phyloP scores from a whole-genome alignment of 2,797 vertebrate species.

The Trichosurus vulpecula region DNA sequence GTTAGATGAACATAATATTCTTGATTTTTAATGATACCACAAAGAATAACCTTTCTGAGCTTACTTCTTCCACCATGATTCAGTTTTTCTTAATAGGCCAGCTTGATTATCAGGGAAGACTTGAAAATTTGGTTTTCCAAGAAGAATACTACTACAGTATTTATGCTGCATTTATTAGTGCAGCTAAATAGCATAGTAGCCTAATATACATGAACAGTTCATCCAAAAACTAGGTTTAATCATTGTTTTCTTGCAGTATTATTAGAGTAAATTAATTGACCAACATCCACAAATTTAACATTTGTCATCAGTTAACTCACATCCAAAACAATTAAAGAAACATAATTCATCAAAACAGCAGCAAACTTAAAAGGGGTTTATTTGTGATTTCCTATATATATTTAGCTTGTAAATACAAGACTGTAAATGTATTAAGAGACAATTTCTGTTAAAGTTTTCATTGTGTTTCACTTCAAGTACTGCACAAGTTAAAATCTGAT shows the following conservation, averaged over 20 bases:
- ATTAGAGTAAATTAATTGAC: constrained; percentile 82
- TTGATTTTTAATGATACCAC: constrained; percentile 82
- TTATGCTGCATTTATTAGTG: constrained; percentile 76
- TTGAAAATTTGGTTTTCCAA: constrained; percentile 78
- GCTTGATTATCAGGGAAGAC: constrained; percentile 76
- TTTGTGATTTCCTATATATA: constrained; percentile 88
- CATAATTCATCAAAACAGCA: constrained; percentile 87
- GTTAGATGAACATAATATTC: constrained; percentile 81
- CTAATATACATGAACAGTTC: constrained; percentile 80
- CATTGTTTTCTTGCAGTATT: constrained; percentile 85
- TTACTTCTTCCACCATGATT: constrained; percentile 79
- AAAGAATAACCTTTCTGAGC: constrained; percentile 84
- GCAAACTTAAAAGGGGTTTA: constrained; percentile 89
- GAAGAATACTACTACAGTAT: constrained; percentile 79
- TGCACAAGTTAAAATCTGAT: constrained; percentile 88
- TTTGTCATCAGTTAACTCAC: constrained; percentile 84
- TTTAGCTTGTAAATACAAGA: constrained; percentile 88
- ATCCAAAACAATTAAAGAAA: constrained; percentile 86
- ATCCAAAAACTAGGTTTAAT: constrained; percentile 83
- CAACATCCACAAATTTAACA: constrained; percentile 86
- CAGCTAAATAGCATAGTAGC: constrained; percentile 64
- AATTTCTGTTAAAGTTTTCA: constrained; percentile 87
- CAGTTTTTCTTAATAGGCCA: constrained; percentile 65
- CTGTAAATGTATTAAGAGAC: constrained; percentile 88
- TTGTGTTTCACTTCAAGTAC: constrained; percentile 89